Evolutionary conservation across 2,888 invertebrate genomes (phyloP).

Genomic region (Eupithecia inturbata): DNA sequence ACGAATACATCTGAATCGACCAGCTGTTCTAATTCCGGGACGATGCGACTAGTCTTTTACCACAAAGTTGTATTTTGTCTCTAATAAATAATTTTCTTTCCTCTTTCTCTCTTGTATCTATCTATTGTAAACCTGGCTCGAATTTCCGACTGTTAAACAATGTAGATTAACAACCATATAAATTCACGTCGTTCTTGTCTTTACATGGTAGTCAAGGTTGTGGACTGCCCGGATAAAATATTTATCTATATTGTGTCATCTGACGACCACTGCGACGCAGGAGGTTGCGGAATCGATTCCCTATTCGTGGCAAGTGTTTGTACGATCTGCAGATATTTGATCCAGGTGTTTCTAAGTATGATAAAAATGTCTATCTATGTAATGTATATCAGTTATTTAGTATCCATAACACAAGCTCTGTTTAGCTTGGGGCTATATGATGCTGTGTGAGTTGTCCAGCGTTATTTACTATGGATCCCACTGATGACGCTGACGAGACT

Average conservation of each 20-base stretch:
- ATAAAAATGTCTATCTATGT: no score
- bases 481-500: no score
- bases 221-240: constrained; percentile 1
- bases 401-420: neutral
- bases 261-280: neutral
- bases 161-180: constrained; percentile 29
- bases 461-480: no score
- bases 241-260: constrained; percentile 1
- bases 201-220: neutral
- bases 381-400: no score
- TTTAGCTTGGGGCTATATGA: neutral
- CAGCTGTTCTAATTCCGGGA: no score
- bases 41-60: no score
- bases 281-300: neutral
- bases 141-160: constrained; percentile 22
- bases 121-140: constrained; percentile 32
- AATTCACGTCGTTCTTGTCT: constrained; percentile 24
- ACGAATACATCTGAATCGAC: no score
- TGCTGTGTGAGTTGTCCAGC: no score
- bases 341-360: no score
- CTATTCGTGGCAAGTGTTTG: neutral
- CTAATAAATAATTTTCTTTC: no score
- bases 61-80: no score
- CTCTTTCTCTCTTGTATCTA: no score
- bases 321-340: neutral